These are phyloP conservation scores for Zeus faber DNA, from an alignment of 2,113 vertebrate species.

Conservation along the genomic window DNA sequence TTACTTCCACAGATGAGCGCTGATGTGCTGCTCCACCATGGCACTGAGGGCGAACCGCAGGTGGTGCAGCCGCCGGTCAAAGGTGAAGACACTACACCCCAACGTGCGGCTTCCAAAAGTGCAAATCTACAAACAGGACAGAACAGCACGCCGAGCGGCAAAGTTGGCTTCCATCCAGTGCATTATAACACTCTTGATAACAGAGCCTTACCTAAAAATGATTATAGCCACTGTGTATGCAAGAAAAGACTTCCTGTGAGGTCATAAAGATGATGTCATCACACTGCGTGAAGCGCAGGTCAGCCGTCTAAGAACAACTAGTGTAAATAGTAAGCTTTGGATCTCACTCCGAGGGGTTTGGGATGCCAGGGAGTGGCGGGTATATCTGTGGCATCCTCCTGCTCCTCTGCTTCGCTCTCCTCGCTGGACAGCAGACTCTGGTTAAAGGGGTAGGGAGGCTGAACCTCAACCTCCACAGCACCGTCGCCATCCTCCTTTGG, in stretches of 20 bases:
- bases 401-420: constrained; percentile 87
- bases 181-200: not conserved
- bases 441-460: constrained; percentile 68
- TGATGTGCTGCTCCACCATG: constrained; percentile 91
- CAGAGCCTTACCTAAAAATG: not conserved
- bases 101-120: constrained; percentile 89
- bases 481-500: constrained; percentile 60
- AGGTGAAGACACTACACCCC: constrained; percentile 87
- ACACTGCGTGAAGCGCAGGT: not conserved
- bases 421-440: constrained; percentile 80
- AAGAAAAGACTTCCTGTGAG: not conserved
- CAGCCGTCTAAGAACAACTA: not conserved
- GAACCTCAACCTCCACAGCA: constrained; percentile 59
- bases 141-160: not conserved
- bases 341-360: constrained; percentile 63
- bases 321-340: not conserved
- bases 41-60: constrained; percentile 86
- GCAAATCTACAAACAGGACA: constrained; percentile 81
- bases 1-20: constrained; percentile 91
- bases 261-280: not conserved
- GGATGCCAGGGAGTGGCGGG: constrained; percentile 58
- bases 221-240: no score
- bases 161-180: no score
- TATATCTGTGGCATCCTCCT: constrained; percentile 83
- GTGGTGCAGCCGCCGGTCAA: constrained; percentile 88